Evolutionary conservation across 2,797 vertebrate genomes (phyloP).

Genomic region (Fringilla coelebs): DNA sequence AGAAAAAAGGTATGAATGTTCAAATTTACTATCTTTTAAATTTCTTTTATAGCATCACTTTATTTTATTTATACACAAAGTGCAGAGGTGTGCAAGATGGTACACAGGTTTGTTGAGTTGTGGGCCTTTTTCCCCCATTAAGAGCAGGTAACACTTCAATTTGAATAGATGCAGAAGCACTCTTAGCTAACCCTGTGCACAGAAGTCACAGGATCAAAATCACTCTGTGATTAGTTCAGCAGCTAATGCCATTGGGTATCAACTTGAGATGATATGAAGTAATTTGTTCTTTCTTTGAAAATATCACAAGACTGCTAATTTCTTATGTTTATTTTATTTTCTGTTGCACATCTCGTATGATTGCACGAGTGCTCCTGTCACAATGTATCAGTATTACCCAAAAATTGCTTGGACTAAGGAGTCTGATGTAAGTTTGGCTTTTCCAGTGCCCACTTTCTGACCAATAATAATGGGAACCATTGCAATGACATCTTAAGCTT

Average conservation of each 20-base stretch:
- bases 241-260: not conserved
- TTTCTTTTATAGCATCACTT: not conserved
- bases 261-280: not conserved
- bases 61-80: not conserved
- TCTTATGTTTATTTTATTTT: not conserved
- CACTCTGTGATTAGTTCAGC: not conserved
- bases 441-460: fast-evolving
- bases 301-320: not conserved
- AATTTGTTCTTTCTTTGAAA: not conserved
- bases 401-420: not conserved
- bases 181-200: not conserved
- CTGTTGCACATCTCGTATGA: fast-evolving
- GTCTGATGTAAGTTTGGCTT: not conserved
- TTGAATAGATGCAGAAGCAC: not conserved
- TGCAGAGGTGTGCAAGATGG: not conserved
- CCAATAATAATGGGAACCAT: not conserved
- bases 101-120: not conserved
- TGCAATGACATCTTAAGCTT: not conserved
- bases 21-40: not conserved
- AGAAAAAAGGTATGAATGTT: not conserved
- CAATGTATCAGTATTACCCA: not conserved
- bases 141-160: not conserved
- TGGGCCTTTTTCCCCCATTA: fast-evolving
- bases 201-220: not conserved
- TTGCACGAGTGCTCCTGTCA: not conserved